Percentiles rank a stretch among this genome's conserved stretches.
These are phyloP conservation scores for Philopotamus ludificatus DNA, from an alignment of 1,140 invertebrate species.

Conservation along the genomic window DNA sequence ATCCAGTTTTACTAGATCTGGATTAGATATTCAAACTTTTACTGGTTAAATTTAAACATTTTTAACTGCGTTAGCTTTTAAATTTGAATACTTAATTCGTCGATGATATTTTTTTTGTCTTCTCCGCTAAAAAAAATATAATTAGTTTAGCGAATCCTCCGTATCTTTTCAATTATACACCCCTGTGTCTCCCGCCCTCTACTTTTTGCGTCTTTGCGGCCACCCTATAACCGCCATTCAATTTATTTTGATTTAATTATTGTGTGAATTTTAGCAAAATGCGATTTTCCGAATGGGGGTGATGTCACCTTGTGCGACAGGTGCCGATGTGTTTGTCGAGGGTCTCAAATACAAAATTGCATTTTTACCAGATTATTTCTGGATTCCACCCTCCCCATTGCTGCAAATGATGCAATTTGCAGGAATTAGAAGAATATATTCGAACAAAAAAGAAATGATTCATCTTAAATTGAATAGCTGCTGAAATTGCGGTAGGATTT, in stretches of 20 bases:
- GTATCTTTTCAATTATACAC: constrained; percentile 19
- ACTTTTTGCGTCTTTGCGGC: background rate
- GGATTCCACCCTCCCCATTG: background rate
- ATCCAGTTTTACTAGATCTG: background rate
- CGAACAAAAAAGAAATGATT: too few relatives aligned
- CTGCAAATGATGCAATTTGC: background rate
- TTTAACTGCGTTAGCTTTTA: too few relatives aligned
- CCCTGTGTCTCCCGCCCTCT: background rate
- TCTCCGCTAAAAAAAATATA: background rate
- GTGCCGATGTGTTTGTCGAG: constrained; percentile 14
- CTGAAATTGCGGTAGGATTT: too few relatives aligned
- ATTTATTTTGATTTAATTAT: constrained; percentile 30
- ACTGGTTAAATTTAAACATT: too few relatives aligned
- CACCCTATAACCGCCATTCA: constrained; percentile 5
- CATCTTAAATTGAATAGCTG: too few relatives aligned
- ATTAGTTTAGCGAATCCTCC: constrained; percentile 22
- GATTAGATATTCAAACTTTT: background rate
- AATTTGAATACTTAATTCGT: background rate
- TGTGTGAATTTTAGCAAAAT: background rate
- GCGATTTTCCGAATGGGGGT: background rate
- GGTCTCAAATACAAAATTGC: background rate
- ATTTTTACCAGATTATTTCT: background rate
- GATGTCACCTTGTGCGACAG: background rate
- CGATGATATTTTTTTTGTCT: constrained; percentile 1
- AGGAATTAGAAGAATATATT: too few relatives aligned